phyloP scores from a whole-genome alignment of 2,888 invertebrate genomes.

The Nycteola revayana region DNA sequence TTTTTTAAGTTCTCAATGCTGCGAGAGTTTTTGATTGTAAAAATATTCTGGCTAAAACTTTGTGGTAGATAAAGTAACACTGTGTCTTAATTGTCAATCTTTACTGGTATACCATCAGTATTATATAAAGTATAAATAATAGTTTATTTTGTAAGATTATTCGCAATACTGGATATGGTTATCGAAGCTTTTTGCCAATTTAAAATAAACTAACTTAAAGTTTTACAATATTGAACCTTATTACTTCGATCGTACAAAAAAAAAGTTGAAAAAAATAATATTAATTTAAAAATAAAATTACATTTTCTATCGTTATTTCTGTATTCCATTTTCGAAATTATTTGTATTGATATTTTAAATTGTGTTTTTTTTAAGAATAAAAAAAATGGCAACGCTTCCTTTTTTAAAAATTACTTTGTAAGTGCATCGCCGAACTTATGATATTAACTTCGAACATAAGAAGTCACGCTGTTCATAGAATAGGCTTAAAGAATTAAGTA shows the following conservation, averaged over 20 bases:
- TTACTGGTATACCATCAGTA: conserved; percentile 37
- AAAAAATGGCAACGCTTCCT: conserved; percentile 6
- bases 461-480: conserved; percentile 11
- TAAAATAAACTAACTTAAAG: conserved; percentile 16
- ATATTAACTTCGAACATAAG: conserved; percentile 14
- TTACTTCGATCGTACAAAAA: no score
- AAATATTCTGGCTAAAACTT: no score
- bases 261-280: no score
- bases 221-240: conserved; percentile 3
- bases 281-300: no score
- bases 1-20: no score
- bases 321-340: no score
- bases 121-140: conserved; percentile 22
- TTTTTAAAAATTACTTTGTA: conserved; percentile 9
- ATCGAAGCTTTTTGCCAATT: no score
- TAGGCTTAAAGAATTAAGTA: conserved; percentile 36
- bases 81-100: conserved; percentile 27
- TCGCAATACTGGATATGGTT: no score
- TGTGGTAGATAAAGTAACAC: conserved; percentile 13
- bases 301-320: no score
- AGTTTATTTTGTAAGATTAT: no score
- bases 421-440: conserved; percentile 23
- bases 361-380: not conserved
- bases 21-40: no score
- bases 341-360: no score